A percentile compares a stretch with the other conserved stretches of the same genome.
phyloP scores from a whole-genome alignment of 1,140 invertebrate species.

The Neoseiulus cucumeris region DNA sequence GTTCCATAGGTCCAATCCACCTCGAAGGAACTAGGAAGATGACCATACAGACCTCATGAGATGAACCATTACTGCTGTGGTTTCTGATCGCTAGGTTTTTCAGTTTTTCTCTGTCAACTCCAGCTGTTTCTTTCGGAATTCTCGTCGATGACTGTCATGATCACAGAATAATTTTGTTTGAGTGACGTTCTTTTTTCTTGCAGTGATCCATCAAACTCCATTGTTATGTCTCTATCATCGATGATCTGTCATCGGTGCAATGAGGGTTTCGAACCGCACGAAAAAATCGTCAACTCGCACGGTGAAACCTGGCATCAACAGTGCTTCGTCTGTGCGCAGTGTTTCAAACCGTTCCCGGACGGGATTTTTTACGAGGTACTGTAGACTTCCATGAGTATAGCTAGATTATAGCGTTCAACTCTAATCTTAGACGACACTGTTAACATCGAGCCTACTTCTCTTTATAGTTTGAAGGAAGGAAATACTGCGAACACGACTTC shows the following conservation, averaged over 20 bases:
- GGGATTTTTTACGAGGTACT: conserved; percentile 81
- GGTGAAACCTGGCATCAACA: conserved; percentile 95
- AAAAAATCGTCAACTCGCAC: conserved; percentile 94
- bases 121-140: no score
- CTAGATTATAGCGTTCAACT: no score
- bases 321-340: conserved; percentile 99
- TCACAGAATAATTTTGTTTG: no score
- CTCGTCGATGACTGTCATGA: no score
- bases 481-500: conserved; percentile 99
- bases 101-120: no score
- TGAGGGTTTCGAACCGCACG: conserved; percentile 78
- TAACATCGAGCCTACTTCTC: conserved; percentile 14
- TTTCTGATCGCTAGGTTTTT: no score
- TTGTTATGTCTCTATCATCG: conserved; percentile 20
- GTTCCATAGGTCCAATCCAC: no score
- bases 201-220: conserved; percentile 11
- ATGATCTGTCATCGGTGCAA: conserved; percentile 84
- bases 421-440: conserved; percentile 10
- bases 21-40: no score
- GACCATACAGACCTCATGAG: no score
- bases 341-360: conserved; percentile 90
- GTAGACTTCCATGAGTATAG: neutral
- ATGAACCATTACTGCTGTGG: no score
- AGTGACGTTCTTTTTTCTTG: neutral
- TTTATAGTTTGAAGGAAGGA: conserved; percentile 72